Conservation (phyloP, 2,797 vertebrate species). For the Cirrhinus molitorella region DNA sequence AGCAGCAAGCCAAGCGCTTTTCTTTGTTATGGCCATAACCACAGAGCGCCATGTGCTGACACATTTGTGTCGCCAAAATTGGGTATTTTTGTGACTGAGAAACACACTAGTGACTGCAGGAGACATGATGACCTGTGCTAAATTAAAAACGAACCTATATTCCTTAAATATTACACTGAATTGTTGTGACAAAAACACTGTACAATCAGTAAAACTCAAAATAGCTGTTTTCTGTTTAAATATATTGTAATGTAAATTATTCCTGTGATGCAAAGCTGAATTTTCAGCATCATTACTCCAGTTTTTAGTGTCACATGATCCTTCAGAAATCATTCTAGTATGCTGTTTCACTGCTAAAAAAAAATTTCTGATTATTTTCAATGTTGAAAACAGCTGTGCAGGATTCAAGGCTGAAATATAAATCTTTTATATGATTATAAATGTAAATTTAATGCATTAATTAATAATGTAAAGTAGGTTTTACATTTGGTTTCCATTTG, state of each 20-base stretch:
- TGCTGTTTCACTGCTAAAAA: no score
- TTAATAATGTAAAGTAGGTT: background rate
- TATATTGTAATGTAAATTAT: background rate
- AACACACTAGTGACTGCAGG: constrained; percentile 15
- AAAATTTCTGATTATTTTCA: background rate
- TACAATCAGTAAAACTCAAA: background rate
- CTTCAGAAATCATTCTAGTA: no score
- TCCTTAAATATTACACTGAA: background rate
- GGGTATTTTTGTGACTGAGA: background rate
- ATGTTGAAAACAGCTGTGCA: background rate
- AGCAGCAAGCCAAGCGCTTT: constrained; percentile 1
- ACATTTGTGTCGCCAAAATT: background rate
- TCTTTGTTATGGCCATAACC: background rate
- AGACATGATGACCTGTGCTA: constrained; percentile 6
- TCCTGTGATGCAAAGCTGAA: background rate
- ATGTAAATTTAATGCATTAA: constrained; percentile 2
- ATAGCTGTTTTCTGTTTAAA: background rate
- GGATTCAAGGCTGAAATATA: no score
- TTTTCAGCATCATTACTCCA: background rate
- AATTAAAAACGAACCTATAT: background rate
- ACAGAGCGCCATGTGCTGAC: constrained; percentile 16
- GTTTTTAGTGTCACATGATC: background rate
- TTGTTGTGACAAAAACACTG: background rate
- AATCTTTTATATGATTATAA: background rate
- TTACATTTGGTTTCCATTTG: background rate